Evolutionary conservation across 2,113 vertebrate genomes (phyloP).

Genomic region (Laticauda laticaudata): DNA sequence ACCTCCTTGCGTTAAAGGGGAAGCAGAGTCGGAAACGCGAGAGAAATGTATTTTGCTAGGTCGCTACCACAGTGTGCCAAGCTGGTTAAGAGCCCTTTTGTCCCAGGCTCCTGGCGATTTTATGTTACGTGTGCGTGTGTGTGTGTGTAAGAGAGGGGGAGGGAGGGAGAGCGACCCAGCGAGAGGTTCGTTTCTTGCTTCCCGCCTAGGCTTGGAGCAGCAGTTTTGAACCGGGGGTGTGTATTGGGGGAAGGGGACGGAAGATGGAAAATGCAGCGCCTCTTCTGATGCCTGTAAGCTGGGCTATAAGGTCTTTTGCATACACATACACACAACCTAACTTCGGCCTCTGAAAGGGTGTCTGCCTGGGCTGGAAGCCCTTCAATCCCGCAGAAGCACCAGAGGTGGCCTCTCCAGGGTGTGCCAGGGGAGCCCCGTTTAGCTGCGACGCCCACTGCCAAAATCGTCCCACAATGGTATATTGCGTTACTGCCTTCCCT

Average conservation of each 20-base stretch:
- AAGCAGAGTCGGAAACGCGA: conserved; percentile 85
- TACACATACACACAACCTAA: conserved; percentile 46
- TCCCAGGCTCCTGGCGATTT: conserved; percentile 77
- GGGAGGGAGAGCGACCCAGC: too few relatives aligned
- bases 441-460: conserved; percentile 76
- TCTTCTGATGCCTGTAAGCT: background rate
- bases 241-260: conserved; percentile 37
- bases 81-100: conserved; percentile 74
- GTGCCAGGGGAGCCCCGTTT: conserved; percentile 72
- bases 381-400: conserved; percentile 55
- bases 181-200: conserved; percentile 46
- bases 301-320: conserved; percentile 41
- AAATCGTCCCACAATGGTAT: conserved; percentile 83
- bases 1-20: conserved; percentile 80
- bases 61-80: conserved; percentile 77
- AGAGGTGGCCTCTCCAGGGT: conserved; percentile 53
- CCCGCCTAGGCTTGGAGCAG: conserved; percentile 74
- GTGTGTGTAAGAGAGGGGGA: too few relatives aligned
- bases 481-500: conserved; percentile 76
- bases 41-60: conserved; percentile 87
- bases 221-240: conserved; percentile 69
- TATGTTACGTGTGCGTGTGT: background rate
- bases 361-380: conserved; percentile 25
- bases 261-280: background rate
- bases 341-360: background rate